These are phyloP conservation scores for Uloborus plumipes DNA, from an alignment of 2,888 invertebrate species.

Conservation along the genomic window DNA sequence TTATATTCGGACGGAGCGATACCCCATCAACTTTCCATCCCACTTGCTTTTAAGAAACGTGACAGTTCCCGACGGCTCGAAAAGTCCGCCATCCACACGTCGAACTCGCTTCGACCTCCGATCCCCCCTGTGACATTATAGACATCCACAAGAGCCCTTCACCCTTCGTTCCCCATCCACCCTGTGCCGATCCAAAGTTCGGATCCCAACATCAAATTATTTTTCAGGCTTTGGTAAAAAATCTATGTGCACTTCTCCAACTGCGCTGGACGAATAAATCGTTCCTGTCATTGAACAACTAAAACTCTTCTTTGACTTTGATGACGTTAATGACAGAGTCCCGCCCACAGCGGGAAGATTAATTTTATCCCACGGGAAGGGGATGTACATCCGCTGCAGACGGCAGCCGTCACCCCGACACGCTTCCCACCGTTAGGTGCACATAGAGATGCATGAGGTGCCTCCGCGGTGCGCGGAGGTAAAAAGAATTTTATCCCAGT, in stretches of 20 bases:
- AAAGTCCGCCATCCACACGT: no score
- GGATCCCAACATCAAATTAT: conserved; percentile 39
- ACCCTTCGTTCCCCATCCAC: no score
- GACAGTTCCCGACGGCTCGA: conserved; percentile 32
- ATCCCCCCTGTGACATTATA: no score
- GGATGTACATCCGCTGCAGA: no score
- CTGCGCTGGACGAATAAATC: conserved; percentile 49
- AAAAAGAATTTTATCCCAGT: conserved; percentile 53
- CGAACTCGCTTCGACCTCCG: no score
- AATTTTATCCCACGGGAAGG: conserved; percentile 52
- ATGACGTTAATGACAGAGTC: conserved; percentile 57
- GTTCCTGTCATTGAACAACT: conserved; percentile 52
- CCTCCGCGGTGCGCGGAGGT: conserved; percentile 22
- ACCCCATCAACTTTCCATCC: no score
- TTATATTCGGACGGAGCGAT: background rate
- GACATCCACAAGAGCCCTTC: no score
- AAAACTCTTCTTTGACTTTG: conserved; percentile 59
- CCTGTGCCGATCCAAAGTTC: conserved; percentile 37
- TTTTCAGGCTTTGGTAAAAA: conserved; percentile 57
- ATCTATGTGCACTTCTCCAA: conserved; percentile 25
- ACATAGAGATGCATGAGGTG: conserved; percentile 42
- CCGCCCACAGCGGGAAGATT: conserved; percentile 49
- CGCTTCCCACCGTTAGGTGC: no score
- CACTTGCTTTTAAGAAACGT: conserved; percentile 54
- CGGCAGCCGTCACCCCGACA: no score